Conservation (phyloP, 2,113 vertebrate species). For the Microtus ochrogaster region DNA sequence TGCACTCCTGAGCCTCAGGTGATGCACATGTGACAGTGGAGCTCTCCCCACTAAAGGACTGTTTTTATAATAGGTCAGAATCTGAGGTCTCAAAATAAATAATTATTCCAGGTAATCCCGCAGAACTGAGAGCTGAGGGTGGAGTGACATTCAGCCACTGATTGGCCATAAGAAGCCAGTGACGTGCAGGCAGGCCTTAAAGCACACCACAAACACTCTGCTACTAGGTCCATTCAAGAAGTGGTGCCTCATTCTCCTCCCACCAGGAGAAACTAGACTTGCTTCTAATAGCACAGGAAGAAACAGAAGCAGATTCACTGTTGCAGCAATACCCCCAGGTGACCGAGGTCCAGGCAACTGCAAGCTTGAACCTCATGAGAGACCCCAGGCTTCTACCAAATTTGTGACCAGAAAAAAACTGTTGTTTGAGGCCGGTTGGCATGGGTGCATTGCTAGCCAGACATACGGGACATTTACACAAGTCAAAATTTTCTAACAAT, state of each 20-base stretch:
- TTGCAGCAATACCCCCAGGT: background rate
- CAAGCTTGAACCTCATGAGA: background rate
- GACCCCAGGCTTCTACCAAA: background rate
- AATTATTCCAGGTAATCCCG: background rate
- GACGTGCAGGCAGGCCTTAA: background rate
- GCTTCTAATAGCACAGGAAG: background rate
- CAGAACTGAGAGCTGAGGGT: background rate
- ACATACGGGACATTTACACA: background rate
- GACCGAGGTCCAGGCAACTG: background rate
- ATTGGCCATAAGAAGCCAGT: background rate
- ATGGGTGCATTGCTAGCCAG: background rate
- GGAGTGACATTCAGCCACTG: background rate
- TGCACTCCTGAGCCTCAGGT: background rate
- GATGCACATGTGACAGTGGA: background rate
- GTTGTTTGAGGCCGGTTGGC: background rate
- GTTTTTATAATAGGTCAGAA: slow-evolving; percentile 4
- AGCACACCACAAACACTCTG: background rate
- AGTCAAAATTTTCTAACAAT: background rate
- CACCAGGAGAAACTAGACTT: background rate
- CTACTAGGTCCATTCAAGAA: slow-evolving; percentile 7
- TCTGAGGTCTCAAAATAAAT: background rate
- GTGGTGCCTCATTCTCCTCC: background rate
- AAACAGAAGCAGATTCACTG: background rate
- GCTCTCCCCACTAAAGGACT: background rate
- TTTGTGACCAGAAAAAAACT: background rate